Conservation (phyloP, 2,113 vertebrate species). For the Trichomycterus rosablanca region DNA sequence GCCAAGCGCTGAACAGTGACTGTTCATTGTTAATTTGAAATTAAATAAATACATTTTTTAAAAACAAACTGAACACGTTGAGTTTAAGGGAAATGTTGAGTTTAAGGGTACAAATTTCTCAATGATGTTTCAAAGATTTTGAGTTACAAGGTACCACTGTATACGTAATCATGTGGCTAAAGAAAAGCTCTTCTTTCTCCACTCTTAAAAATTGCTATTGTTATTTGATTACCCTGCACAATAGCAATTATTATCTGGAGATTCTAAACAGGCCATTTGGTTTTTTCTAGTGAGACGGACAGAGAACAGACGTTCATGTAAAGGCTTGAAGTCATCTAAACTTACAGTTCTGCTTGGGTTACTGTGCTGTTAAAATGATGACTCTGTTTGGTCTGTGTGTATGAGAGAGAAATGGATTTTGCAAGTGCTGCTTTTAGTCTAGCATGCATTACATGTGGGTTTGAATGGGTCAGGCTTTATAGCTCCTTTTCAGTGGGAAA, state of each 20-base stretch:
- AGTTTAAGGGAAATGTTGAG: too few species aligned
- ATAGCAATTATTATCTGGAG: slow-evolving; percentile 30
- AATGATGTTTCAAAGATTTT: too few species aligned
- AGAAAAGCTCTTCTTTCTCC: slow-evolving; percentile 7
- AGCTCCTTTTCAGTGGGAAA: neutral
- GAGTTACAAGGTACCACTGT: too few species aligned
- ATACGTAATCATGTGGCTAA: neutral
- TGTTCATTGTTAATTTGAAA: too few species aligned
- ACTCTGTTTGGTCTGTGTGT: slow-evolving; percentile 34
- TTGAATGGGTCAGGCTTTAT: neutral
- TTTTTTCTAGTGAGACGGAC: slow-evolving; percentile 41
- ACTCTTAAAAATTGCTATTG: slow-evolving; percentile 6
- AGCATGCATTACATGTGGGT: neutral
- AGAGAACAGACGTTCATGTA: slow-evolving; percentile 41
- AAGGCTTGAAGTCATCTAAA: too few species aligned
- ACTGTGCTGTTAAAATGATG: neutral
- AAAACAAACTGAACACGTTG: too few species aligned
- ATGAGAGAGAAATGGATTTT: neutral
- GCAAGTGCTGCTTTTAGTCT: neutral
- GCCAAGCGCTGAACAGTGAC: too few species aligned
- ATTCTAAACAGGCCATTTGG: slow-evolving; percentile 34
- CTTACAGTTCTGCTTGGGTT: slow-evolving; percentile 16
- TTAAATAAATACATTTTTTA: too few species aligned
- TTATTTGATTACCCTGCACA: slow-evolving; percentile 23
- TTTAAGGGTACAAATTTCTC: too few species aligned